phyloP scores from a whole-genome alignment of 2,113 vertebrate genomes.

The Epinephelus cyanopodus region DNA sequence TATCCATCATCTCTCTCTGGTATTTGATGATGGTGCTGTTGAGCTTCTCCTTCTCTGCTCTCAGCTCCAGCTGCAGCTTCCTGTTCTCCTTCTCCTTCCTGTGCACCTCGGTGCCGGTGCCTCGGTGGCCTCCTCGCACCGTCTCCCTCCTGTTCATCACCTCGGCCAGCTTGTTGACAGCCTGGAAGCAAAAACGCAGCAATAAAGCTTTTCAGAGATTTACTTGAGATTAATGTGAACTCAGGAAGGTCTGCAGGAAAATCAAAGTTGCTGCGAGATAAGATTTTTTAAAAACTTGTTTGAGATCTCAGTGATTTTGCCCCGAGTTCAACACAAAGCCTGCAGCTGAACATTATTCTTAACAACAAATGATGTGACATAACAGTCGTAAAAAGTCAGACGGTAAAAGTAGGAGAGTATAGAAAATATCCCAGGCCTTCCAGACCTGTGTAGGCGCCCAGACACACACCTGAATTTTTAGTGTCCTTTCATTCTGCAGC shows the following conservation, averaged over 20 bases:
- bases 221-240: constrained; percentile 28
- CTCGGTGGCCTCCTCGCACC: constrained; percentile 76
- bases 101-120: constrained; percentile 90
- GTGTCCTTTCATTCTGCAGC: constrained; percentile 91
- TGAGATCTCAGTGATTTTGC: constrained; percentile 33
- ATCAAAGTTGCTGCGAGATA: constrained; percentile 8
- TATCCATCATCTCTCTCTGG: constrained; percentile 94
- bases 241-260: constrained; percentile 17
- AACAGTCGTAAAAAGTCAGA: constrained; percentile 9
- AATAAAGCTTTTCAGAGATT: background rate
- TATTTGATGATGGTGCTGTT: constrained; percentile 95
- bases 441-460: constrained; percentile 47
- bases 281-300: constrained; percentile 3
- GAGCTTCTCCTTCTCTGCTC: constrained; percentile 93
- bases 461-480: constrained; percentile 93
- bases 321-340: constrained; percentile 57
- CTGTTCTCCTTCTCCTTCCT: constrained; percentile 96
- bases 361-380: constrained; percentile 30
- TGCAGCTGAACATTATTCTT: constrained; percentile 48
- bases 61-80: constrained; percentile 95
- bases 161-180: constrained; percentile 96
- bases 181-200: constrained; percentile 78
- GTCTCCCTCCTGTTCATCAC: constrained; percentile 93
- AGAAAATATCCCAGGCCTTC: constrained; percentile 38
- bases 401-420: background rate